A percentile compares a stretch with the other conserved stretches of the same genome.
These are phyloP conservation scores for Lamprotornis superbus DNA, from an alignment of 2,113 vertebrate genomes.

Conservation along the genomic window DNA sequence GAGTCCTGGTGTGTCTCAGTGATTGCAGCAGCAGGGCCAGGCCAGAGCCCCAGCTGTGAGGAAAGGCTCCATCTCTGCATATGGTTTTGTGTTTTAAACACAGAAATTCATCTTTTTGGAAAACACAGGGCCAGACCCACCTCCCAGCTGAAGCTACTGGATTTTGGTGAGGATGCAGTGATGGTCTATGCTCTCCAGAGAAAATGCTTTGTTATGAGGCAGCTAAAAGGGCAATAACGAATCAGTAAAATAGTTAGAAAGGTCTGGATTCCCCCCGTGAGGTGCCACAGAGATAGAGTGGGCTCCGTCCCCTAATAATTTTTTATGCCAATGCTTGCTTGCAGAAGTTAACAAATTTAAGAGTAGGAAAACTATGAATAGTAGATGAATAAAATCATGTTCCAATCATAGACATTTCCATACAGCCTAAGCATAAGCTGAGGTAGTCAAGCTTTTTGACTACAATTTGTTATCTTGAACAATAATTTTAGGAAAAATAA, in stretches of 20 bases:
- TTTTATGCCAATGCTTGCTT: background rate
- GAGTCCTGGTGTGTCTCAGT: fast-evolving
- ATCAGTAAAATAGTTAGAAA: background rate
- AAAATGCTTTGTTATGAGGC: background rate
- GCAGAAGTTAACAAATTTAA: background rate
- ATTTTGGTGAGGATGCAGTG: background rate
- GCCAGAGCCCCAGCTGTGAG: fast-evolving
- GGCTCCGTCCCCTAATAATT: background rate
- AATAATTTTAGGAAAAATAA: background rate
- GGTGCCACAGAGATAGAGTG: background rate
- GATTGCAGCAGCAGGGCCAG: fast-evolving
- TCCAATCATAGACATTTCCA: fast-evolving
- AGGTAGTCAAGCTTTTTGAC: background rate
- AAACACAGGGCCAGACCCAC: background rate
- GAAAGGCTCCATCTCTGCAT: background rate
- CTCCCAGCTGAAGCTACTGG: background rate
- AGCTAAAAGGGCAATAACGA: background rate
- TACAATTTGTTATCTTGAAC: background rate
- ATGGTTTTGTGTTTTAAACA: background rate
- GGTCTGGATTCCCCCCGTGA: background rate
- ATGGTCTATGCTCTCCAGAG: background rate
- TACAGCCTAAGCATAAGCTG: background rate
- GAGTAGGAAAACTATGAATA: background rate
- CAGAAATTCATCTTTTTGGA: fast-evolving
- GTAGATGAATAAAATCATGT: background rate